phyloP scores from a whole-genome alignment of 2,797 vertebrate genomes.

The Darevskia nairensis region DNA sequence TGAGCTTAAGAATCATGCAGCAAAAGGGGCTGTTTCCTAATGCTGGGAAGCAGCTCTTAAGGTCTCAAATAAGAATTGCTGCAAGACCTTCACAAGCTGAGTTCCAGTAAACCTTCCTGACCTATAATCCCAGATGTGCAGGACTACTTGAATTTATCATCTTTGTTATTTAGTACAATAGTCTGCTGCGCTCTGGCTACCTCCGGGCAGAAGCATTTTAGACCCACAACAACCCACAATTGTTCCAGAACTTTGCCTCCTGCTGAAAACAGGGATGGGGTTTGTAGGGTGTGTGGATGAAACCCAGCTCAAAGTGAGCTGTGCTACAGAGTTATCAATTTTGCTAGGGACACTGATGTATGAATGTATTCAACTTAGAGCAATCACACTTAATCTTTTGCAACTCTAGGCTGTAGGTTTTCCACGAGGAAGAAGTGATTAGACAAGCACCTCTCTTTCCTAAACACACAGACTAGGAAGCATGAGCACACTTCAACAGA shows the following conservation, averaged over 20 bases:
- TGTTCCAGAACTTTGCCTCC: neutral
- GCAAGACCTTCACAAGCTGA: neutral
- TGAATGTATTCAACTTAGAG: neutral
- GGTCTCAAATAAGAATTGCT: neutral
- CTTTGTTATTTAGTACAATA: neutral
- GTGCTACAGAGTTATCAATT: neutral
- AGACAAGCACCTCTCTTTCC: neutral
- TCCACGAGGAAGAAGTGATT: neutral
- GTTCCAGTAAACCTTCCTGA: neutral
- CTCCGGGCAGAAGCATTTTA: neutral
- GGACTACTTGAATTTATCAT: neutral
- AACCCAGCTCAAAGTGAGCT: neutral
- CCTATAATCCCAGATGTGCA: too few relatives aligned
- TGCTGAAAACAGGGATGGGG: neutral
- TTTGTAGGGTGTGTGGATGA: neutral
- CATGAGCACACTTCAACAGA: neutral
- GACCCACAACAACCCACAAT: too few relatives aligned
- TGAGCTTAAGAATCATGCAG: neutral
- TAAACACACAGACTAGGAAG: neutral
- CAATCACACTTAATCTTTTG: neutral
- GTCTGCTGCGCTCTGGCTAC: neutral
- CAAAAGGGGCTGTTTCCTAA: neutral
- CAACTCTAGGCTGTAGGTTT: neutral
- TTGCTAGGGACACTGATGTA: neutral
- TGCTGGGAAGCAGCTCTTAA: neutral